A percentile compares a stretch with the other conserved stretches of the same genome.
Evolutionary conservation across 2,888 invertebrate species (phyloP).

Genomic region (Phengaris alcon): DNA sequence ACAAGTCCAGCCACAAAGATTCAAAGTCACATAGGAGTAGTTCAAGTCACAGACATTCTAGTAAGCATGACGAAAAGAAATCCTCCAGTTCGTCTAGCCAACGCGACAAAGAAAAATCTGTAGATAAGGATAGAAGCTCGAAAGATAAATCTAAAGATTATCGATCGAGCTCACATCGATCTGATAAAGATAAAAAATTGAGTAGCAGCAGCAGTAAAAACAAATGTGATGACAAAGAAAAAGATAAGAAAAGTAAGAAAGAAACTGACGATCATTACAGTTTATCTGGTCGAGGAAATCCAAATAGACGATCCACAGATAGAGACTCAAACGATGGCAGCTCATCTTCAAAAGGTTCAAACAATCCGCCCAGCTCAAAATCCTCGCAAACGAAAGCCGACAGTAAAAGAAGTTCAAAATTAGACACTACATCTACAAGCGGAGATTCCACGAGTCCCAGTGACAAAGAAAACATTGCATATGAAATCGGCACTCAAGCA

Average conservation of each 20-base stretch:
- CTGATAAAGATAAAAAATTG: conserved; percentile 68
- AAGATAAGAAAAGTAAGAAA: conserved; percentile 73
- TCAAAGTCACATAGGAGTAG: conserved; percentile 50
- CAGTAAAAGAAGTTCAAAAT: conserved; percentile 67
- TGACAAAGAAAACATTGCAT: conserved; percentile 62
- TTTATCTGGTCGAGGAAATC: conserved; percentile 81
- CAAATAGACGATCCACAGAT: conserved; percentile 86
- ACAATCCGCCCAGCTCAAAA: conserved; percentile 58
- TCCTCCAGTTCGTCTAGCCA: conserved; percentile 56
- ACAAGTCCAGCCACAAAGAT: conserved; percentile 50
- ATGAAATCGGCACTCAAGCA: conserved; percentile 45
- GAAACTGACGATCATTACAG: conserved; percentile 85
- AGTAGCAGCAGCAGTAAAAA: conserved; percentile 44
- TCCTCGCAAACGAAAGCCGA: conserved; percentile 61
- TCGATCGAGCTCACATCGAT: conserved; percentile 61
- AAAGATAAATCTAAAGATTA: conserved; percentile 59
- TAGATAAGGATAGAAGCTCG: conserved; percentile 49
- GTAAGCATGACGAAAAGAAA: conserved; percentile 64
- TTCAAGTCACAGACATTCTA: conserved; percentile 50
- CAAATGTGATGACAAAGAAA: conserved; percentile 67
- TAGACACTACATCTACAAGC: conserved; percentile 68
- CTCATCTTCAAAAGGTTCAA: conserved; percentile 71
- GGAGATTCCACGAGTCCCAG: conserved; percentile 74
- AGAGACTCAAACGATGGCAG: conserved; percentile 89
- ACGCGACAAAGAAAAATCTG: conserved; percentile 60